A percentile compares a stretch with the other conserved stretches of the same genome.
Conservation (phyloP, 2,888 invertebrate species). For the Yponomeuta malinellus region DNA sequence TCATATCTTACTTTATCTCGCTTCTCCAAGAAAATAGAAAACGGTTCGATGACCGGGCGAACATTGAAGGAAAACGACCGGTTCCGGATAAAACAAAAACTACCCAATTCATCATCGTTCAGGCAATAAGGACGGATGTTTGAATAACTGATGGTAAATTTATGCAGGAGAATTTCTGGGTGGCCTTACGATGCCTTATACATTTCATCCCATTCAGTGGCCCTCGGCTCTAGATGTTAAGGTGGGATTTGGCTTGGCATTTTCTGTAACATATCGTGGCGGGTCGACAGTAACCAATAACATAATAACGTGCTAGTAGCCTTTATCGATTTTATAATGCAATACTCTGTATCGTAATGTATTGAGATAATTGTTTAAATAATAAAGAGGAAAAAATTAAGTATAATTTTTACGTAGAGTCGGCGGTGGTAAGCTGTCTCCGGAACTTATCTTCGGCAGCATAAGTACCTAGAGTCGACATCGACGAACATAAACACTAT, state of each 20-base stretch:
- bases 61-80: slow-evolving; percentile 9
- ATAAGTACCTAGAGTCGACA: background rate
- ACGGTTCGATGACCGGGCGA: background rate
- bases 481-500: too few species aligned
- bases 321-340: slow-evolving; percentile 13
- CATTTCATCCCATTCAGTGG: background rate
- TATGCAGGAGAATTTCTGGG: slow-evolving; percentile 44
- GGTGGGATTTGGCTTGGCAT: background rate
- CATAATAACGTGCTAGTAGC: slow-evolving; percentile 12
- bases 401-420: too few species aligned
- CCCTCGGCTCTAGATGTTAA: background rate
- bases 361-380: background rate
- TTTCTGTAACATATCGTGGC: slow-evolving; percentile 1
- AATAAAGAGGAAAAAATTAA: background rate
- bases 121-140: slow-evolving; percentile 26
- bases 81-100: slow-evolving; percentile 5
- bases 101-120: slow-evolving; percentile 7
- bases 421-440: too few species aligned
- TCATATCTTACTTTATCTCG: background rate
- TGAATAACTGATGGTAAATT: slow-evolving; percentile 51
- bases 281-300: slow-evolving; percentile 15
- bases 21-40: background rate
- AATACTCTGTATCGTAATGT: background rate
- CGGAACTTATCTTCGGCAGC: background rate
- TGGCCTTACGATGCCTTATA: slow-evolving; percentile 29